Base-by-base conservation (phyloP, 23 tunicate species). In the Trididemnum clinides region DNA sequence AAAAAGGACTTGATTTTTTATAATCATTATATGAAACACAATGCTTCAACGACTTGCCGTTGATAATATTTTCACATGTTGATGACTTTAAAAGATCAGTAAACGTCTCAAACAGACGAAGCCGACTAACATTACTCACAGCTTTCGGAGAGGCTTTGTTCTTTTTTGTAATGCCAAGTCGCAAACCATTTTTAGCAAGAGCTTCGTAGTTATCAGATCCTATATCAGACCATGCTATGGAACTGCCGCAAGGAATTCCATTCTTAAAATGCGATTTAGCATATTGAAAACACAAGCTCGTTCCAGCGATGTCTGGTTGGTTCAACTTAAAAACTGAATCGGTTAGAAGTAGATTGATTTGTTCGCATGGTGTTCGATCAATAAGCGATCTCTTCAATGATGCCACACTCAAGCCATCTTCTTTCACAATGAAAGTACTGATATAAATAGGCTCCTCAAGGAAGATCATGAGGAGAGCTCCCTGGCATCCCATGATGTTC, bases 401-500 rank as follows among this genome's bases (percentile, higher is more conserved):
- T 23, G 50, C 1, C 1, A 64, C 18, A 39, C 62, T 32, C 28
- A 54, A 1, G 15, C 54, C 26, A 37, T 54, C 6, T 21, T 74
- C 73, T 10, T 83, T 59, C 31, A 83, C 34, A 6, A 88, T 80
- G 54, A 93, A 76, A 25, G 83, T 38, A 2, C 38, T n/a, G 23
- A 93, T 12, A 62, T 88, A 88, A 5, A 93, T 63, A 0, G 98
- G 98, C 36, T 84, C 4, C 21, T 58, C 0, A 1, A 93, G n/a
- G 34, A 88, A 72, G 21, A 33, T 50, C 28, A 78, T 75, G 54
- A 88, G n/a, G 39, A 93, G 51, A 0, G 84, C 74, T 33, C 98
- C 98, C 32, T 90, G 92, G 26, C 87, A 88, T 1, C 98, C 98
- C 39, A 88, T 38, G n/a, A 84, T 58, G 64, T 93, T 93, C 98